A percentile compares a stretch with the other conserved stretches of the same genome.
Conservation (phyloP, 1,140 invertebrate species). For the Bombus polaris region DNA sequence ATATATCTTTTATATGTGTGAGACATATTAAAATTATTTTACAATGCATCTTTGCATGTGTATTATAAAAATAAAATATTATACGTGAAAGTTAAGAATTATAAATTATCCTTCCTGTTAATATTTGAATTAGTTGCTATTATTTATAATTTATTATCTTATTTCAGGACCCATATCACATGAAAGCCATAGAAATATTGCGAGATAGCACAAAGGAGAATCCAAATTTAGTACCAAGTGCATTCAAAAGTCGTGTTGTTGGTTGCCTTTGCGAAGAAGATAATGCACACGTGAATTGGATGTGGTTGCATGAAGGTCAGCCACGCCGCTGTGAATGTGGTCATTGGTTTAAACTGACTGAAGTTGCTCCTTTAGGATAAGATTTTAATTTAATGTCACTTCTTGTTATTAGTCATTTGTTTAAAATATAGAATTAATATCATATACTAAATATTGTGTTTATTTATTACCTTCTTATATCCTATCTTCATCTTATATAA, state of each 20-base stretch:
- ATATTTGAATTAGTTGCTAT: background rate
- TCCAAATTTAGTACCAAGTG: slow-evolving; percentile 95
- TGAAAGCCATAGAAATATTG: slow-evolving; percentile 90
- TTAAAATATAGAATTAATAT: slow-evolving; percentile 76
- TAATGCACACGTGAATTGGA: slow-evolving; percentile 93
- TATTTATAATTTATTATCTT: background rate
- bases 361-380: slow-evolving; percentile 83
- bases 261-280: slow-evolving; percentile 99
- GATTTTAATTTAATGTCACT: slow-evolving; percentile 85
- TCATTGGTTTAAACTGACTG: slow-evolving; percentile 96
- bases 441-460: slow-evolving; percentile 64
- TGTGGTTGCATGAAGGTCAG: slow-evolving; percentile 95
- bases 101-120: background rate
- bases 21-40: too few relatives aligned
- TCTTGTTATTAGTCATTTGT: slow-evolving; percentile 74
- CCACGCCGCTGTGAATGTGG: slow-evolving; percentile 97
- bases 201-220: slow-evolving; percentile 91
- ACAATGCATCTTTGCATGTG: too few relatives aligned
- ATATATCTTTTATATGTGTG: too few relatives aligned
- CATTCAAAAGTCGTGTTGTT: slow-evolving; percentile 93
- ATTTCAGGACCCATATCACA: slow-evolving; percentile 92
- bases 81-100: background rate
- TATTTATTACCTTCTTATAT: slow-evolving; percentile 56
- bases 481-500: background rate
- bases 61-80: background rate